phyloP scores from a whole-genome alignment of 2,113 vertebrate species.

The Noturus placidus region DNA sequence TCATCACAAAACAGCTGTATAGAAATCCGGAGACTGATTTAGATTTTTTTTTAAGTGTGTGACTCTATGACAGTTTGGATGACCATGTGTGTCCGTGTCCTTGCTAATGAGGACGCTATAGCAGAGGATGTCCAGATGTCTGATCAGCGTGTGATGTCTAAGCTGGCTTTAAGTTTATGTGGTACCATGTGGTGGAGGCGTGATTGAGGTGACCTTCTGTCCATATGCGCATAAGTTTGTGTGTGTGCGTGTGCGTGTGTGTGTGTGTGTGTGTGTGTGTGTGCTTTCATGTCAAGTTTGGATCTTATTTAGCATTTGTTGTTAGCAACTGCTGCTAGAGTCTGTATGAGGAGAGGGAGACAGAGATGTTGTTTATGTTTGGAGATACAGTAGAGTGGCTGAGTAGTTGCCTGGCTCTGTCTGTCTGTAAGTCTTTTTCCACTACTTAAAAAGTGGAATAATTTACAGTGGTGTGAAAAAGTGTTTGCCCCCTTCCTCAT shows the following conservation, averaged over 20 bases:
- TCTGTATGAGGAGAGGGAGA: not conserved
- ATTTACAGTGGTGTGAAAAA: too few relatives aligned
- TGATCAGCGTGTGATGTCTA: conserved; percentile 29
- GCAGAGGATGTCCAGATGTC: conserved; percentile 47
- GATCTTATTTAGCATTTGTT: not conserved
- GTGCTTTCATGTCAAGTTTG: not conserved
- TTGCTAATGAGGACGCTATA: conserved; percentile 2
- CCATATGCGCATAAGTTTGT: not conserved
- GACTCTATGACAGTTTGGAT: not conserved
- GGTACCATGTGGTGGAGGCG: not conserved
- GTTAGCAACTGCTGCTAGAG: not conserved
- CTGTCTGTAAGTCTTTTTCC: not conserved
- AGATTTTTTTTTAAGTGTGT: not conserved
- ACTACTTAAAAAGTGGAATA: not conserved
- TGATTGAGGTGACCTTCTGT: conserved; percentile 12
- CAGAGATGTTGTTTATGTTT: not conserved
- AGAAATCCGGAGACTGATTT: not conserved
- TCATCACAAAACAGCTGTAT: not conserved
- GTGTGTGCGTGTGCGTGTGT: not conserved
- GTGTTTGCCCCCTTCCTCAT: too few relatives aligned
- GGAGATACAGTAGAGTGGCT: not conserved
- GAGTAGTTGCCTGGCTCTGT: not conserved
- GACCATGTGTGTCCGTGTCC: not conserved
- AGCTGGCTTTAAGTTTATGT: not conserved
- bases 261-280: not conserved